phyloP scores from a whole-genome alignment of 2,113 vertebrate species.

The Egretta garzetta region DNA sequence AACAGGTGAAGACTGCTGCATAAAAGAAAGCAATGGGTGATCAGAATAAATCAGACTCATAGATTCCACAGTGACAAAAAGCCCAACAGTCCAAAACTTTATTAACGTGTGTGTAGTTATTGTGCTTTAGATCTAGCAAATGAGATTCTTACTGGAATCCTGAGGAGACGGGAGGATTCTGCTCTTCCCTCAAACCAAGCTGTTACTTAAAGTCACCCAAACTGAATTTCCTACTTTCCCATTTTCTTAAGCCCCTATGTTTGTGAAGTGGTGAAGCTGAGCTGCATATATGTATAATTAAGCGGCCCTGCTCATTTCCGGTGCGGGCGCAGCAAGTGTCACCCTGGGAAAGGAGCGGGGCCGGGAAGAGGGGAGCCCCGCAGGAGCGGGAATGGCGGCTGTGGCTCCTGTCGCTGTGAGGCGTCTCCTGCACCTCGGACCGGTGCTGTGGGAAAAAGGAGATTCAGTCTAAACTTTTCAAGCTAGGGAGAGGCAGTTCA shows the following conservation, averaged over 20 bases:
- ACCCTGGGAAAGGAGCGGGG: not conserved
- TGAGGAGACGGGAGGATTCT: not conserved
- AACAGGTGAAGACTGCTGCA: not conserved
- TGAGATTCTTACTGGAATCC: not conserved
- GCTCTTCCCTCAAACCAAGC: not conserved
- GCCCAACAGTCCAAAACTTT: not conserved
- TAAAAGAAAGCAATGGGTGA: not conserved
- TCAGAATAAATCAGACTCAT: not conserved
- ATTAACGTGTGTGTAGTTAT: not conserved
- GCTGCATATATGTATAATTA: rapidly evolving
- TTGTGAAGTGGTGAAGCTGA: not conserved
- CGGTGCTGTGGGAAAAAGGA: not conserved
- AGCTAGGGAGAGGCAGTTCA: slow-evolving; percentile 37
- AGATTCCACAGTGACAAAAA: not conserved
- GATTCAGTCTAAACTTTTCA: not conserved
- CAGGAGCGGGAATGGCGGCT: not conserved
- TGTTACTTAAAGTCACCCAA: not conserved
- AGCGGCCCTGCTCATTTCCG: rapidly evolving
- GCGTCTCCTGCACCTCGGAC: not conserved
- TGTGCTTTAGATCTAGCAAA: not conserved
- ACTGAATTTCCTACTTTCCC: not conserved
- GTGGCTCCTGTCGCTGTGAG: not conserved
- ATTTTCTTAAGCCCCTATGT: not conserved
- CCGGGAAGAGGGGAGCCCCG: not conserved
- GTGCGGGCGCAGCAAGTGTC: not conserved